Percentiles rank a stretch among this genome's conserved stretches.
Conservation (phyloP, 2,888 invertebrate genomes). For the Smittia aterrima region DNA sequence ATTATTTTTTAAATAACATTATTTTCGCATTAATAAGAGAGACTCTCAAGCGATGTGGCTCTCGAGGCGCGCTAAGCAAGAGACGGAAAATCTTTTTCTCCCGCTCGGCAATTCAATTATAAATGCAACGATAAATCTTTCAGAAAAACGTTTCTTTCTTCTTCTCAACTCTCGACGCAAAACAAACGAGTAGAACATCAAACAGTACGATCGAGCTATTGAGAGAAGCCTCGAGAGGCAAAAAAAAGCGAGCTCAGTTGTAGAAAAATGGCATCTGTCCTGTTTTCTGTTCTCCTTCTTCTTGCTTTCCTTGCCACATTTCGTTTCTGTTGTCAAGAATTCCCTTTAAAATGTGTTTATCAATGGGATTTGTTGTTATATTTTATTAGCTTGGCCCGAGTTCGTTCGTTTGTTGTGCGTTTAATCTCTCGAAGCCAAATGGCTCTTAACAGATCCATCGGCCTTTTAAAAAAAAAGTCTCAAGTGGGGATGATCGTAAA, state of each 20-base stretch:
- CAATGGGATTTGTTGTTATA: slow-evolving; percentile 26
- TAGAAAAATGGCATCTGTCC: slow-evolving; percentile 35
- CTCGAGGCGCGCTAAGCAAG: neutral
- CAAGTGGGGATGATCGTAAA: neutral
- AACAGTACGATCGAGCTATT: neutral
- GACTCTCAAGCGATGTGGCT: neutral
- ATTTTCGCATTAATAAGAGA: slow-evolving; percentile 32
- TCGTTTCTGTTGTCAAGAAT: neutral
- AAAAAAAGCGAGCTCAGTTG: neutral
- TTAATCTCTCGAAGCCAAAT: slow-evolving; percentile 37
- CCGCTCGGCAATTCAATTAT: slow-evolving; percentile 25
- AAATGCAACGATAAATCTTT: slow-evolving; percentile 37
- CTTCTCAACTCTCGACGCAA: neutral
- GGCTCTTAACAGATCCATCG: slow-evolving; percentile 22
- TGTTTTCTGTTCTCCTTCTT: slow-evolving; percentile 13
- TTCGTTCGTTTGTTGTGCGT: neutral
- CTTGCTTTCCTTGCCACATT: slow-evolving; percentile 10
- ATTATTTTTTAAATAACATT: slow-evolving; percentile 39
- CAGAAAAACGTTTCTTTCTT: neutral
- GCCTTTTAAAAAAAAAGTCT: neutral
- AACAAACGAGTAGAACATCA: slow-evolving; percentile 11
- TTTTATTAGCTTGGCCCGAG: slow-evolving; percentile 15
- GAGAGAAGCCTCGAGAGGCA: neutral
- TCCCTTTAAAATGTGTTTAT: slow-evolving; percentile 29
- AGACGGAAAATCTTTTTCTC: slow-evolving; percentile 30